Evolutionary conservation across 1,140 invertebrate species (phyloP).

Genomic region (Coenobita brevimanus): DNA sequence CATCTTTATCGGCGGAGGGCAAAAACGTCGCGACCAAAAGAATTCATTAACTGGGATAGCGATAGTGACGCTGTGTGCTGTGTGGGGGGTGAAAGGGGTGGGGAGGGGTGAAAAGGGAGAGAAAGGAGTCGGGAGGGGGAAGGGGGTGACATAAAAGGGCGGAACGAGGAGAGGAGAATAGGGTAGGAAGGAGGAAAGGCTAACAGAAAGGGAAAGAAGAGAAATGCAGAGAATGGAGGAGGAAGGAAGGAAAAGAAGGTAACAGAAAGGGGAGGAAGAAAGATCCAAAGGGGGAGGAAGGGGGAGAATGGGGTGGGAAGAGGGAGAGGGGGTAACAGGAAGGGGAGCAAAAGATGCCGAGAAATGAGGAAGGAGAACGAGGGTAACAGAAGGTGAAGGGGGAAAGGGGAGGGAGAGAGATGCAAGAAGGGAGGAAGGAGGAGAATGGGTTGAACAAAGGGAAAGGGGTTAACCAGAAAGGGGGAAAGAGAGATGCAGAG

Average conservation of each 20-base stretch:
- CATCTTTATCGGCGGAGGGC: conserved; percentile 56
- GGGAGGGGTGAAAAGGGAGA: neutral
- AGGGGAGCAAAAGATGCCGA: neutral
- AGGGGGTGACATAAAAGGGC: neutral
- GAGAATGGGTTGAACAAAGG: neutral
- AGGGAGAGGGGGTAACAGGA: neutral
- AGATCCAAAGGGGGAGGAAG: neutral
- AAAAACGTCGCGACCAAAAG: conserved; percentile 50
- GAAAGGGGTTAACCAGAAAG: neutral
- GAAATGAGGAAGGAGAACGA: neutral
- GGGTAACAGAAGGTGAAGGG: neutral
- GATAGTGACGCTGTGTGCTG: conserved; percentile 24
- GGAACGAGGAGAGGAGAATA: neutral
- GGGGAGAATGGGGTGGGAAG: neutral
- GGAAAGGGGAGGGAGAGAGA: neutral
- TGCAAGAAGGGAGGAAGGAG: neutral
- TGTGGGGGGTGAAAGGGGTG: conserved; percentile 3
- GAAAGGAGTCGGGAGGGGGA: neutral
- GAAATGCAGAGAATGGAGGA: neutral
- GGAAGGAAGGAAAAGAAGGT: neutral
- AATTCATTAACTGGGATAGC: conserved; percentile 59
- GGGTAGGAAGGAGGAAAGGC: neutral
- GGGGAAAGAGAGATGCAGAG: neutral
- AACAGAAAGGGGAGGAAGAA: neutral
- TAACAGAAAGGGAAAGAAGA: neutral